Conservation (phyloP, 2,888 invertebrate species). For the Orchestes rusci region DNA sequence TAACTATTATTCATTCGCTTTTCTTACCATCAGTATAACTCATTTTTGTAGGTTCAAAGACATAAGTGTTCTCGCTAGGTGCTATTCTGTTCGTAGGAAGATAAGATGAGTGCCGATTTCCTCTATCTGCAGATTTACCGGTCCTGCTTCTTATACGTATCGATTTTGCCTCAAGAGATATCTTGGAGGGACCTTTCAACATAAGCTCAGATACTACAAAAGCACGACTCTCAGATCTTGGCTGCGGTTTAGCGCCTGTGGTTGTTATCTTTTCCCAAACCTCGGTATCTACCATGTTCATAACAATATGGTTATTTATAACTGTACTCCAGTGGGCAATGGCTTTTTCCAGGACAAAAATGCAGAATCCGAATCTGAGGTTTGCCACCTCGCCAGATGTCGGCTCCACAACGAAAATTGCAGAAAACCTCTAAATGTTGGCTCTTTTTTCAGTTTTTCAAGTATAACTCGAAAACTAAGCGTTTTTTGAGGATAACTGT, state of each 20-base stretch:
- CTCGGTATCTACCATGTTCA: slow-evolving; percentile 64
- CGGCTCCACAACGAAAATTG: too few species aligned
- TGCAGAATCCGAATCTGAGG: too few species aligned
- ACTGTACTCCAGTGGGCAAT: too few species aligned
- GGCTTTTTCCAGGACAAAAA: too few species aligned
- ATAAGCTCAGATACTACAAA: slow-evolving; percentile 55
- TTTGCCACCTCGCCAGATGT: too few species aligned
- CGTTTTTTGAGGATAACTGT: too few species aligned
- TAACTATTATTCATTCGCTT: too few species aligned
- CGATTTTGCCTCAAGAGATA: slow-evolving; percentile 32
- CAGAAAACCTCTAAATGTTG: too few species aligned
- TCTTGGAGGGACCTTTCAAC: slow-evolving; percentile 37
- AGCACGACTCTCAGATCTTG: slow-evolving; percentile 62
- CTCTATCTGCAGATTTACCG: slow-evolving; percentile 40
- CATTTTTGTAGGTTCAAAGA: slow-evolving; percentile 43
- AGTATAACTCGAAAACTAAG: too few species aligned
- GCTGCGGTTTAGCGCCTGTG: slow-evolving; percentile 56
- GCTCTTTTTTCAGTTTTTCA: too few species aligned
- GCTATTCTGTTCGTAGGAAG: slow-evolving; percentile 41
- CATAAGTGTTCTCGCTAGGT: slow-evolving; percentile 43
- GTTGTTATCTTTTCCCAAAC: slow-evolving; percentile 67
- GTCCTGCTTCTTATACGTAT: slow-evolving; percentile 37
- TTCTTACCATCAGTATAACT: slow-evolving; percentile 42
- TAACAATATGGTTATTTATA: too few species aligned
- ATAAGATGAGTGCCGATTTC: slow-evolving; percentile 43